These are phyloP conservation scores for Gobionotothen gibberifrons DNA, from an alignment of 2,797 vertebrate species.

Conservation along the genomic window DNA sequence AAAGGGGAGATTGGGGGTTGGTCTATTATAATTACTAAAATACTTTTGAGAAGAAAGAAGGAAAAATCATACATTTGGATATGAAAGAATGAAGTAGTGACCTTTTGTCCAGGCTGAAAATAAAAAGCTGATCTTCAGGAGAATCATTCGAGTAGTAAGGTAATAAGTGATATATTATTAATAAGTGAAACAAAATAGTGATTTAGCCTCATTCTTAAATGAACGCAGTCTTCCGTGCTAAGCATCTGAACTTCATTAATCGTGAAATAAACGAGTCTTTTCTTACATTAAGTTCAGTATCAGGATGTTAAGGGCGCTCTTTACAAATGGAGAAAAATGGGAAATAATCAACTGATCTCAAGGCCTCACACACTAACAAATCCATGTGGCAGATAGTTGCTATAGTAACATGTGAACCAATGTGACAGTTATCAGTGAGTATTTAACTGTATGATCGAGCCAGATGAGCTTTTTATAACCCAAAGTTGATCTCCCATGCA, in stretches of 20 bases:
- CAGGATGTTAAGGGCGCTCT: not conserved
- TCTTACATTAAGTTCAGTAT: too few relatives aligned
- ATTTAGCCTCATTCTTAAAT: not conserved
- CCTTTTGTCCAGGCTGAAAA: not conserved
- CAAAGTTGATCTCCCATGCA: not conserved
- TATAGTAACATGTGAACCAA: too few relatives aligned
- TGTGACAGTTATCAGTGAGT: too few relatives aligned
- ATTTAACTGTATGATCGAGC: not conserved
- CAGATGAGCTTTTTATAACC: not conserved
- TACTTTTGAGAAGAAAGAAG: slow-evolving; percentile 11
- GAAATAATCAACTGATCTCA: not conserved
- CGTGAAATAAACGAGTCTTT: not conserved
- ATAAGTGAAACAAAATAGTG: too few relatives aligned
- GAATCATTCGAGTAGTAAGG: not conserved
- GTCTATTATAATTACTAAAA: slow-evolving; percentile 63
- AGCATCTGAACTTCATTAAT: not conserved
- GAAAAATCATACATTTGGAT: slow-evolving; percentile 21
- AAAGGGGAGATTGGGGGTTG: slow-evolving; percentile 46
- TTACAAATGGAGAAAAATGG: not conserved
- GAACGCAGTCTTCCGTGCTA: not conserved
- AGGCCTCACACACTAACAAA: too few relatives aligned
- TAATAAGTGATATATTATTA: too few relatives aligned
- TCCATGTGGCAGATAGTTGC: not conserved
- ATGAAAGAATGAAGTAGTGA: slow-evolving; percentile 17
- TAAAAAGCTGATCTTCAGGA: not conserved